Percentiles rank a stretch among this genome's conserved stretches.
Evolutionary conservation across 2,113 vertebrate species (phyloP).

Genomic region (Halichoerus grypus): DNA sequence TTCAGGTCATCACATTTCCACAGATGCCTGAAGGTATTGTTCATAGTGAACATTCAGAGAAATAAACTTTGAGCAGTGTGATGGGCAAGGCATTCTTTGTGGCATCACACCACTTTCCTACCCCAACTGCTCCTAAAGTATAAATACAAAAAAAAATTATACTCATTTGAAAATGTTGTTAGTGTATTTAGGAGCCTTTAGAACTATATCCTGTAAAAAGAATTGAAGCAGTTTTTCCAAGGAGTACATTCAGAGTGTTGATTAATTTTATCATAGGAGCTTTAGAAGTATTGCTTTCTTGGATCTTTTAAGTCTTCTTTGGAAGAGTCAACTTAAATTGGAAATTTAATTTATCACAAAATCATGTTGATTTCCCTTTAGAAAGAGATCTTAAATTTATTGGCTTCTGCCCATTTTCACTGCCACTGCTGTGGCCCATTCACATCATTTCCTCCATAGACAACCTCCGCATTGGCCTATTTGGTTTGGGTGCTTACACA

Average conservation of each 20-base stretch:
- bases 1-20: not conserved
- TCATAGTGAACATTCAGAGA: not conserved
- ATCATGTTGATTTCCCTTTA: not conserved
- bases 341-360: not conserved
- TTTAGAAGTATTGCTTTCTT: not conserved
- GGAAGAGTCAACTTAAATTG: not conserved
- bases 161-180: slow-evolving; percentile 12
- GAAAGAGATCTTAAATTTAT: not conserved
- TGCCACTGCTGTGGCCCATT: not conserved
- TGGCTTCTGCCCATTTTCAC: not conserved
- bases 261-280: not conserved
- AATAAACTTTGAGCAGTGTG: not conserved
- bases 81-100: not conserved
- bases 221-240: not conserved
- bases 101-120: not conserved
- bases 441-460: not conserved
- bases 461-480: not conserved
- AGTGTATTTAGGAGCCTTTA: not conserved
- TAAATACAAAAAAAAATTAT: not conserved
- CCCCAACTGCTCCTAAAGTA: not conserved
- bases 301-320: not conserved
- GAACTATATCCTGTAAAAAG: not conserved
- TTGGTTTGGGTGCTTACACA: not conserved
- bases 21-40: not conserved
- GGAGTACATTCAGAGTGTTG: not conserved